A percentile compares a stretch with the other conserved stretches of the same genome.
Evolutionary conservation across 2,888 invertebrate species (phyloP).

Genomic region (Epistrophe grossulariae): DNA sequence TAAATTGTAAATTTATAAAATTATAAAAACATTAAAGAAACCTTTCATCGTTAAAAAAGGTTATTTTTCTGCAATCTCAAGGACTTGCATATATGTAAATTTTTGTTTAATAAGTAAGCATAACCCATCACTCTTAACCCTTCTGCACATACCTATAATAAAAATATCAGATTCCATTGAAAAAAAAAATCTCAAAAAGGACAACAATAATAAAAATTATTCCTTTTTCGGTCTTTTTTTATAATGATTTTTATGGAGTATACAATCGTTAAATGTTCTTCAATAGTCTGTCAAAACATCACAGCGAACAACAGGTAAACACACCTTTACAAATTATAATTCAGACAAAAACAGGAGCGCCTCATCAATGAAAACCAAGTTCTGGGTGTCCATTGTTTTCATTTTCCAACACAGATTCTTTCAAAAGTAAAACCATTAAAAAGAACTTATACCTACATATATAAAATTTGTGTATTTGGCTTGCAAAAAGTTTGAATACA

Average conservation of each 20-base stretch:
- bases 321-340: not conserved
- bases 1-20: not conserved
- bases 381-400: conserved; percentile 1
- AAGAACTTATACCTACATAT: not conserved
- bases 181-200: not conserved
- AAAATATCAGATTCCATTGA: not conserved
- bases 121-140: not conserved
- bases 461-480: not conserved
- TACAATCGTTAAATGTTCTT: not conserved
- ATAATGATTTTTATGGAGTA: not conserved
- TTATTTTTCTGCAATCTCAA: not conserved
- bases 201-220: conserved; percentile 8
- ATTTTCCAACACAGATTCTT: not conserved
- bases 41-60: not conserved
- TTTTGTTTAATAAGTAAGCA: not conserved
- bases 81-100: not conserved
- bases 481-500: conserved; percentile 24
- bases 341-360: conserved; percentile 62
- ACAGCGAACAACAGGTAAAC: not conserved
- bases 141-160: not conserved
- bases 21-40: not conserved
- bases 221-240: not conserved
- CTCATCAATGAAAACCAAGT: conserved; percentile 58
- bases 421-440: conserved; percentile 1
- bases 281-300: conserved; percentile 33